These are phyloP conservation scores for Rissa tridactyla DNA, from an alignment of 2,113 vertebrate species.

Conservation along the genomic window DNA sequence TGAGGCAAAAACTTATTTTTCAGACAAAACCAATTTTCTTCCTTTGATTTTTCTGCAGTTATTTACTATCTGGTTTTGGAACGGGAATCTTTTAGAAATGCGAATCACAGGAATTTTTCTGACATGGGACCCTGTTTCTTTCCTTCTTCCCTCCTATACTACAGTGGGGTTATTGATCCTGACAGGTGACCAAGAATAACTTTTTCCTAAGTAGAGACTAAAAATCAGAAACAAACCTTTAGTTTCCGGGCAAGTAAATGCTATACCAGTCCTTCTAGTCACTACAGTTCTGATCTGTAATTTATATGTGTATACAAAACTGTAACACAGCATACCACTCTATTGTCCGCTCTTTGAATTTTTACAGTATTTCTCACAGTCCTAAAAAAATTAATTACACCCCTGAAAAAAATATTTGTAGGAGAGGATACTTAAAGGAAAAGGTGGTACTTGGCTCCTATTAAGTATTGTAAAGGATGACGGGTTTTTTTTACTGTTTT, in stretches of 20 bases:
- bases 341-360: not conserved
- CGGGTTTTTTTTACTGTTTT: not conserved
- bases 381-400: not conserved
- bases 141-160: not conserved
- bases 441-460: not conserved
- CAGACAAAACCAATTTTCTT: not conserved
- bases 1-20: not conserved
- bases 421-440: not conserved
- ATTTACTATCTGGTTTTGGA: not conserved
- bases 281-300: not conserved
- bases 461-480: rapidly evolving
- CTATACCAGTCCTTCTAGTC: not conserved
- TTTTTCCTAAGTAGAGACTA: not conserved
- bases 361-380: not conserved
- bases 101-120: not conserved
- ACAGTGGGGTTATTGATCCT: not conserved
- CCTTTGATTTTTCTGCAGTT: not conserved
- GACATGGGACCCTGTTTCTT: not conserved
- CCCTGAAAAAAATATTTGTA: not conserved
- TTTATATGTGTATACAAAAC: not conserved
- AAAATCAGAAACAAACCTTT: not conserved
- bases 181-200: not conserved
- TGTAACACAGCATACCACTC: rapidly evolving
- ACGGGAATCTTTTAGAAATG: not conserved
- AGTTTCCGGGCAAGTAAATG: not conserved